Evolutionary conservation across 2,797 vertebrate species (phyloP), one percentile per base, ranked within the genome.

Genomic region (Halcyon smyrnensis): DNA sequence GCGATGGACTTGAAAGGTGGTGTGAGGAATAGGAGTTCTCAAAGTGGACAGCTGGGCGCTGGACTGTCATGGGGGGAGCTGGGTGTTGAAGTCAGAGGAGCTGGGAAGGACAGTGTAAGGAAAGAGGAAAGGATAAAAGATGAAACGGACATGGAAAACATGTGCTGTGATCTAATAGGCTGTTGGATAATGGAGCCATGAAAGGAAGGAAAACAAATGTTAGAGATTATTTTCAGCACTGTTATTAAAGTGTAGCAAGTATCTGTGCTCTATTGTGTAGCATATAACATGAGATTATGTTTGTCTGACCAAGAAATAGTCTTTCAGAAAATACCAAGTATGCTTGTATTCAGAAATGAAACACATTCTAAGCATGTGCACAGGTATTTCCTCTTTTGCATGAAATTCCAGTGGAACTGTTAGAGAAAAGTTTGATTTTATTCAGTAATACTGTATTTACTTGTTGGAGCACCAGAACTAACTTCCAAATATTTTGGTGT

Each of bases 101-200:
- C 41, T 75, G 79, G 24, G 65, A n/a, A 48, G 89, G 71, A 97
- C 92, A 96, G 96, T 95, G 59, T 75, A 50, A 95, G 96, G 95
- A 96, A 96, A 51, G 76, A 92, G 79, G 76, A 92, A 85, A 78
- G 84, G 73, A 69, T 91, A 86, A 84, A 92, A 92, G 89, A 89
- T 91, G 76, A 89, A 91, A 89, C 5, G 0, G n/a, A 46, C 2
- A 0, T 93, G 94, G 84, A 87, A 96, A 94, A 88, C 54, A 71
- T 4, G 15, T 6, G 2, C 60, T 57, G 2, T 93, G 87, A 71
- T 91, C 51, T 95, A 70, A 90, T 6, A 36, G 46, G 8, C 39
- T 75, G 3, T 27, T 89, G 51, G 81, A 43, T 89, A 84, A 87
- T 74, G 51, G 25, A 68, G 32, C 65, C 3, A 15, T 64, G 81